A percentile compares a stretch with the other conserved stretches of the same genome.
Evolutionary conservation across 2,113 vertebrate genomes (phyloP).

Genomic region (Anhinga anhinga): DNA sequence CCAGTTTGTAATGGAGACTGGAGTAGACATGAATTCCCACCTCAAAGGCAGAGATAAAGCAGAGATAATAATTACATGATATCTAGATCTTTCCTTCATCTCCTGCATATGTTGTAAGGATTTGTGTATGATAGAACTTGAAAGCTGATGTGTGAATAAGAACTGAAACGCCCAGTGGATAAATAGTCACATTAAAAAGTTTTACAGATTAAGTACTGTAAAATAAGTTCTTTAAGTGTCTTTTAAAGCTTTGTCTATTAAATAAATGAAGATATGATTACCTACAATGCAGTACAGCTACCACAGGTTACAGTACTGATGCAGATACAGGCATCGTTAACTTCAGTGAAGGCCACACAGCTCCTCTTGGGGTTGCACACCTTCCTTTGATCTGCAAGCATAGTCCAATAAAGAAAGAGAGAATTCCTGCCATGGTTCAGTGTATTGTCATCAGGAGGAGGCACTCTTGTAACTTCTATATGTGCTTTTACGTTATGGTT

Average conservation of each 20-base stretch:
- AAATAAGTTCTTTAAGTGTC: background rate
- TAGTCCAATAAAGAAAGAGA: background rate
- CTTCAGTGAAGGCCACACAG: background rate
- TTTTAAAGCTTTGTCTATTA: background rate
- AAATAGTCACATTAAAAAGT: background rate
- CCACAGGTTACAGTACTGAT: background rate
- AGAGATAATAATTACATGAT: background rate
- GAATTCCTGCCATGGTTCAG: background rate
- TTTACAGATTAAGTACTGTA: background rate
- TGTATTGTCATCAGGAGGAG: background rate
- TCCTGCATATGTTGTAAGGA: background rate
- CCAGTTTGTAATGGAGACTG: background rate
- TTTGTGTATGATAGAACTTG: background rate
- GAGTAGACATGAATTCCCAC: background rate
- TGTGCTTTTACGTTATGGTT: conserved; percentile 17
- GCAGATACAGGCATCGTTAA: background rate
- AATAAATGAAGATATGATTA: background rate
- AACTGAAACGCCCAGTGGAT: background rate
- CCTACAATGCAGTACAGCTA: background rate
- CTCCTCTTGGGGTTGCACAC: background rate
- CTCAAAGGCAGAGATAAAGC: background rate
- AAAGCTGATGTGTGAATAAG: rapidly evolving
- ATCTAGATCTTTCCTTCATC: background rate
- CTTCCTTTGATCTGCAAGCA: background rate
- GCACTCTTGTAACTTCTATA: background rate